phyloP scores from a whole-genome alignment of 2,888 invertebrate species.

The Gortyna flavago region DNA sequence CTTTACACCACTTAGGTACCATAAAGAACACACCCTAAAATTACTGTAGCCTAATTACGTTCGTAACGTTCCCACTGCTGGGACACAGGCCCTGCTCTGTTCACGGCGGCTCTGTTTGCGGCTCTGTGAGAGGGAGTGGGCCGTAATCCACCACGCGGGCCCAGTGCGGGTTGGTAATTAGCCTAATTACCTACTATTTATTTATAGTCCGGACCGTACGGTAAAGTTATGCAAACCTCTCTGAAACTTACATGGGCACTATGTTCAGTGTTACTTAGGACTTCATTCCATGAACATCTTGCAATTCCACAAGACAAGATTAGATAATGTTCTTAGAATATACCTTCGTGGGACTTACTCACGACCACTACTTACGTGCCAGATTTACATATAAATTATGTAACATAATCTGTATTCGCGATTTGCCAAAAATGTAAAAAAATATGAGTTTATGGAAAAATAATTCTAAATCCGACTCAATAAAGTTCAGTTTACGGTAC shows the following conservation, averaged over 20 bases:
- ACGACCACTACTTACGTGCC: neutral
- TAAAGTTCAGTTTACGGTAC: no score
- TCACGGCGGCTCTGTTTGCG: no score
- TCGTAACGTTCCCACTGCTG: no score
- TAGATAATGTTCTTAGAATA: neutral
- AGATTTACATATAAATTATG: neutral
- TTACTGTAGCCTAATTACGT: neutral
- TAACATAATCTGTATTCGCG: no score
- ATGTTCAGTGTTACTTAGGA: neutral
- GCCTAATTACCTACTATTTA: neutral
- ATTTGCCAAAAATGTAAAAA: no score
- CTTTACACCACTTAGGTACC: neutral
- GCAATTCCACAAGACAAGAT: neutral
- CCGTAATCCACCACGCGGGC: no score
- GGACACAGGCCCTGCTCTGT: no score
- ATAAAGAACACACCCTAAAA: neutral
- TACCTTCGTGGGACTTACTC: no score
- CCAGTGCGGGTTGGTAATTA: no score
- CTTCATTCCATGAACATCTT: neutral
- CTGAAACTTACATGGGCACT: slow-evolving; percentile 5
- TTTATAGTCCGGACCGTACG: neutral
- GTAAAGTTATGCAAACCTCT: slow-evolving; percentile 25
- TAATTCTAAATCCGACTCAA: no score
- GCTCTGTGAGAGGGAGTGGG: no score
- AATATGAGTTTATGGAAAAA: no score